Base-by-base conservation (phyloP, 92 coral and sea anemone species). In the Palythoa grandis region DNA sequence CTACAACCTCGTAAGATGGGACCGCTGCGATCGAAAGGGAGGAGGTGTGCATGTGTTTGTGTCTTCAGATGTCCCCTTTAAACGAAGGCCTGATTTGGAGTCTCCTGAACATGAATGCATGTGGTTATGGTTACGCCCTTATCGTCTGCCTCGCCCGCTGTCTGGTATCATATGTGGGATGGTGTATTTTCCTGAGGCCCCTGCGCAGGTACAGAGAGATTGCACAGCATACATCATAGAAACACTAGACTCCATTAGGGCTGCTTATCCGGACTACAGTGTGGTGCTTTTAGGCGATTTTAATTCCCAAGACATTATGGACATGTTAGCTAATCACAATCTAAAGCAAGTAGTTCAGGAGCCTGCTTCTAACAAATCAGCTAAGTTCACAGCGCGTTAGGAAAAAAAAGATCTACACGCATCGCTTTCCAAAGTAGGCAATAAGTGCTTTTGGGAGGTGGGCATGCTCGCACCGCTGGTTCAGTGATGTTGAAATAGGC, bases 121-220 rank as follows among this genome's bases (percentile, higher is more conserved):
- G 72, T 84, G 89, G 92, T 19, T 85, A 29, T 89, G 92, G 92
- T 43, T 85, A 2, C 89, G 92, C 56, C 89, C 89, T 16, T 35
- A 40, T 68, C 86, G 67, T 40, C 29, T 89, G n/a, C 92, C 87
- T 2, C 72, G 92, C 23, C 92, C 89, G 11, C 77, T 89, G 50
- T 86, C 86, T 7, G 89, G 83, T 40, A 86, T 86, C 11, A 80
- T 80, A 56, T 66, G 71, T 57, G 29, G 72, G 16, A 10, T 24
- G n/a, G 39, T 65, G 20, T 80, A 65, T 67, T 17, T 76, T 6
- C 87, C 87, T 9, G 87, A 83, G 22, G 74, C 76, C 1, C 61
- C 77, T 15, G 58, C 48, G 23, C 87, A 83, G 40, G 89, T 74
- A 8, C 61, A 78, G 20, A 78, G 67, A 63, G 92, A 79, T 35